Evolutionary conservation across 2,888 invertebrate species (phyloP).

Genomic region (Hoplodrina ambigua): DNA sequence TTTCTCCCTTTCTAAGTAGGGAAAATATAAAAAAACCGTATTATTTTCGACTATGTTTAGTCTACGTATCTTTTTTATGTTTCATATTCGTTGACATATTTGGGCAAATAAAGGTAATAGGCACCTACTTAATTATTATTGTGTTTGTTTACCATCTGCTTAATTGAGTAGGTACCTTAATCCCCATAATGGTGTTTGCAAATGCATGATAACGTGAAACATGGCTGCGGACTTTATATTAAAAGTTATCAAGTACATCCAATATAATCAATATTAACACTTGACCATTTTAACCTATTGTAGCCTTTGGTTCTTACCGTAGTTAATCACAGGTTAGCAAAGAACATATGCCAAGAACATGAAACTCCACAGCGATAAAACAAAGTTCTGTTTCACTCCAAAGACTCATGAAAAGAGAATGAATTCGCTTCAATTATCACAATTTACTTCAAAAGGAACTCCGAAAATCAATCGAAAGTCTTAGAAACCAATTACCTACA

Average conservation of each 20-base stretch:
- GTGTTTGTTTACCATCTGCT: not conserved
- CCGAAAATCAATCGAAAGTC: conserved; percentile 47
- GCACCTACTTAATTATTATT: not conserved
- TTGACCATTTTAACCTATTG: too few species aligned
- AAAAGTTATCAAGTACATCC: not conserved
- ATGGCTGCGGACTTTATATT: not conserved
- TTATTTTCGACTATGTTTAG: conserved; percentile 27
- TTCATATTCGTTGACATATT: conserved; percentile 16
- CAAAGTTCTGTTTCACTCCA: conserved; percentile 11
- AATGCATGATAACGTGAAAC: not conserved
- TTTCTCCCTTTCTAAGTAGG: conserved; percentile 8
- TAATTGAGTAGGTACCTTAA: not conserved
- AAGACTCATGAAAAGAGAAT: conserved; percentile 25
- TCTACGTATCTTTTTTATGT: conserved; percentile 29
- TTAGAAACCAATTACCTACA: conserved; percentile 31
- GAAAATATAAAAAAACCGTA: conserved; percentile 32
- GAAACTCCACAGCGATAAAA: conserved; percentile 1
- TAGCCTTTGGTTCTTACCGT: too few species aligned
- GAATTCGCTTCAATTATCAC: conserved; percentile 37
- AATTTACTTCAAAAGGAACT: conserved; percentile 43
- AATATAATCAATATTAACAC: too few species aligned
- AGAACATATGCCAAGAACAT: not conserved
- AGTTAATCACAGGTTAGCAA: not conserved
- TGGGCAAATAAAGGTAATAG: not conserved
- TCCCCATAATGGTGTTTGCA: conserved; percentile 5